Base-by-base conservation (phyloP, 2,797 vertebrate species). In the Botia almorhae region DNA sequence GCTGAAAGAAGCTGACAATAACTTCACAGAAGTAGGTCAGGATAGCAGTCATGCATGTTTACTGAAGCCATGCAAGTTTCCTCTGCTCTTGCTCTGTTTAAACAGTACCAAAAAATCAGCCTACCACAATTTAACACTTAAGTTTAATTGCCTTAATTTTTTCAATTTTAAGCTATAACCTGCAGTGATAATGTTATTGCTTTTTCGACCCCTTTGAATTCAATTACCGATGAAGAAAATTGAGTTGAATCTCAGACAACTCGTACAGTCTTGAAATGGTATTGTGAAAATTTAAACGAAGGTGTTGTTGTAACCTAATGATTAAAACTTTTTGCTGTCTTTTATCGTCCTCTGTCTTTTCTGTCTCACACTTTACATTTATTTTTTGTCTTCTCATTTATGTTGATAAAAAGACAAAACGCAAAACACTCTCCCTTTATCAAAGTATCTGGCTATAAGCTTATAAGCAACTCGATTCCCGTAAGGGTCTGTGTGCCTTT, bases 1-100 rank as follows among this genome's bases (percentile, higher is more conserved):
- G 55, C 64, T 36, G 2, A 53, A 69, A 76, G 23, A 63, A 19
- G 19, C 70, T 79, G 76, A 67, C 43, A 65, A 53, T 46, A 61
- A 56, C 55, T 72, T 53, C 63, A 72, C 87, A 84, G 72, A 76
- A 39, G 55, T 76, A 51, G 73, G 64, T 81, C 61, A 75, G 56
- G 43, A 81, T 69, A 70, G 53, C 72, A 75, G 26, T 74, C 19
- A n/a, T 10, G 26, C 43, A 4, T 13, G 50, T 6, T 26, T 77
- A 19, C 56, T 33, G 65, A 58, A 55, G 4, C 48, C 26, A 12
- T 71, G 56, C 3, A 1, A 12, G 55, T 56, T 60, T 60, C 26
- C 50, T 69, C 55, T 3, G 17, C n/a, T 55, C 21, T 53, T n/a
- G 13, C 2, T 21, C 21, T 60, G 23, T 29, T 61, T 29, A 29